Evolutionary conservation across 1,140 invertebrate species (phyloP).

Genomic region (Drosophila pectinifera): DNA sequence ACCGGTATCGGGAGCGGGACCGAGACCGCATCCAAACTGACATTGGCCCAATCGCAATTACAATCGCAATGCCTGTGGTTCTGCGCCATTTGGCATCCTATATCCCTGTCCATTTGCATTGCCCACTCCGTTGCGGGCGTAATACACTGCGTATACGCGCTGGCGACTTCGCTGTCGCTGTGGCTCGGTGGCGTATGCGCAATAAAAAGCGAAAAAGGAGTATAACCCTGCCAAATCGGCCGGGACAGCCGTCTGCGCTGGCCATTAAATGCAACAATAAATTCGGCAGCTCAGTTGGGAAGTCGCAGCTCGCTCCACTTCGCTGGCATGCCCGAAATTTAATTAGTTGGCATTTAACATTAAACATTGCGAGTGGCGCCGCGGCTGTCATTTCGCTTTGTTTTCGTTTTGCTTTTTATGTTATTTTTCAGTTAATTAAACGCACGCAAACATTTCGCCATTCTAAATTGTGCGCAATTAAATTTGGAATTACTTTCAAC

Average conservation of each 20-base stretch:
- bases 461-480: constrained; percentile 82
- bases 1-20: no score
- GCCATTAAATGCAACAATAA: constrained; percentile 80
- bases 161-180: background rate
- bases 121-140: constrained; percentile 51
- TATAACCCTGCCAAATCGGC: constrained; percentile 17
- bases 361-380: constrained; percentile 66
- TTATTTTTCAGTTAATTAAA: constrained; percentile 83
- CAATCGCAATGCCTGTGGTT: constrained; percentile 53
- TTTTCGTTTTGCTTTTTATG: constrained; percentile 53
- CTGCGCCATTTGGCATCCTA: constrained; percentile 48
- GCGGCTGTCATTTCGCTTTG: constrained; percentile 40
- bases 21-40: constrained; percentile 32
- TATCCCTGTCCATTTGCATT: constrained; percentile 26
- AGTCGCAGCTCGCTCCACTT: constrained; percentile 24
- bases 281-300: constrained; percentile 37
- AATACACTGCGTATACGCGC: constrained; percentile 75
- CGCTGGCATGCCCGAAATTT: constrained; percentile 73
- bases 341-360: constrained; percentile 83
- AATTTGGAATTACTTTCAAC: constrained; percentile 80
- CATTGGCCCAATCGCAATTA: constrained; percentile 33
- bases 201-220: constrained; percentile 61
- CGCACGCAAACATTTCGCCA: constrained; percentile 78
- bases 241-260: constrained; percentile 64
- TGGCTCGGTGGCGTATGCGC: constrained; percentile 61